Percentiles rank a stretch among this genome's conserved stretches.
Evolutionary conservation across 1,140 invertebrate genomes (phyloP).

Genomic region (Tetramorium parvispinum): DNA sequence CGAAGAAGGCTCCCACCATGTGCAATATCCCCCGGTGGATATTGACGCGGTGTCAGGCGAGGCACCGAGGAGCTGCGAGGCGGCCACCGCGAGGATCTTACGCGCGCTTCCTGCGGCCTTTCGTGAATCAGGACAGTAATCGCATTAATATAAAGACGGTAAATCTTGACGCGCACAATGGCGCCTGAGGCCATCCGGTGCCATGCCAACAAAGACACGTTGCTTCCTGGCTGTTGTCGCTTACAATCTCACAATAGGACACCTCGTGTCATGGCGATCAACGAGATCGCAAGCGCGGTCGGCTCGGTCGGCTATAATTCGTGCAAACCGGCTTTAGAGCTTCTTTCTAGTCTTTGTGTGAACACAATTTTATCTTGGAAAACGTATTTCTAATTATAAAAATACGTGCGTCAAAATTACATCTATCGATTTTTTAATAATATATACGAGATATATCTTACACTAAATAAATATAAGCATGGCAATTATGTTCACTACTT

Average conservation of each 20-base stretch:
- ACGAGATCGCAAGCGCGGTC: neutral
- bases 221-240: conserved; percentile 15
- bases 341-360: neutral
- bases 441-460: neutral
- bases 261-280: neutral
- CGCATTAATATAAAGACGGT: conserved; percentile 84
- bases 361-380: neutral
- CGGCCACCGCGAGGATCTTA: conserved; percentile 17
- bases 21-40: conserved; percentile 36
- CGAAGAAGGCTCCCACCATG: conserved; percentile 61
- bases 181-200: neutral
- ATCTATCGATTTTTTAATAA: neutral
- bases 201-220: conserved; percentile 46
- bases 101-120: conserved; percentile 61
- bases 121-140: conserved; percentile 74
- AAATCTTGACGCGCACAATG: conserved; percentile 74
- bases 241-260: conserved; percentile 32
- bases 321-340: neutral
- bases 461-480: neutral
- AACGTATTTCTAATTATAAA: conserved; percentile 9
- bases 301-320: conserved; percentile 14
- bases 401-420: neutral
- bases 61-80: conserved; percentile 2
- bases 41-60: conserved; percentile 23
- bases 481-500: neutral